Conservation (phyloP, 2,113 vertebrate genomes). For the Scolopax mira region DNA sequence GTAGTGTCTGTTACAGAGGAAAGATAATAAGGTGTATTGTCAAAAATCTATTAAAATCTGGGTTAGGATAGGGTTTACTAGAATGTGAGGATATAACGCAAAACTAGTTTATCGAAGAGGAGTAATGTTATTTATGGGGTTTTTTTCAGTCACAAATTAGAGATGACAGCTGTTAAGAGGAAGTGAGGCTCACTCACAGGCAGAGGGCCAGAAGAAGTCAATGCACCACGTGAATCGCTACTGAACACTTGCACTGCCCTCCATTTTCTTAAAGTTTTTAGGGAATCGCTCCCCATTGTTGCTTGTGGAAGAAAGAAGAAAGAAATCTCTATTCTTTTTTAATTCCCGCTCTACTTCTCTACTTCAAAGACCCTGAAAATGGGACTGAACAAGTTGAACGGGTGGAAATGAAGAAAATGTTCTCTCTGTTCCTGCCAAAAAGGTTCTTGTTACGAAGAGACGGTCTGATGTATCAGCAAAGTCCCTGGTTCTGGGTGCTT, state of each 20-base stretch:
- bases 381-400: background rate
- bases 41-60: background rate
- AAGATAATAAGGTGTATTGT: background rate
- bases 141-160: background rate
- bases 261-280: background rate
- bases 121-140: background rate
- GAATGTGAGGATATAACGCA: background rate
- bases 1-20: conserved; percentile 73
- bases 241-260: background rate
- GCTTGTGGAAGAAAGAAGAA: background rate
- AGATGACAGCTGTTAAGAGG: background rate
- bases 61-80: background rate
- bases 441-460: background rate
- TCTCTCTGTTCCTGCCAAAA: background rate
- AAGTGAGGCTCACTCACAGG: background rate
- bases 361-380: background rate
- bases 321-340: background rate
- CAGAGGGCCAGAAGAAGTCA: background rate
- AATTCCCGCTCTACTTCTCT: background rate
- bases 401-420: background rate
- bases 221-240: background rate
- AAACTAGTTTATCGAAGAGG: background rate
- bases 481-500: background rate
- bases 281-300: background rate
- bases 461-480: background rate